phyloP scores from a whole-genome alignment of 2,797 vertebrate species.

The Moxostoma hubbsi region DNA sequence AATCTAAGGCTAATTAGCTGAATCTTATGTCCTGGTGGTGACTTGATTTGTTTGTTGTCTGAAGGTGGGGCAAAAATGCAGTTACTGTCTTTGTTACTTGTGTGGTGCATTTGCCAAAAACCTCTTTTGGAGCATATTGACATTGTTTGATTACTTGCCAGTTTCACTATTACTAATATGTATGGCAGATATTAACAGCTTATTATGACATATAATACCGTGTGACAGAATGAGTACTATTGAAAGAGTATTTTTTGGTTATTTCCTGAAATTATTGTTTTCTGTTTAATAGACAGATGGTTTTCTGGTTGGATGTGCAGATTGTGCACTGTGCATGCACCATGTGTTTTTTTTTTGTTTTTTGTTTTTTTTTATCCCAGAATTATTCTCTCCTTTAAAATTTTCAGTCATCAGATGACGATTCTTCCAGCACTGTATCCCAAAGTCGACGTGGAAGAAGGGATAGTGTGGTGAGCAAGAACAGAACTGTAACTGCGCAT shows the following conservation, averaged over 20 bases:
- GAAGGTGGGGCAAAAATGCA: not conserved
- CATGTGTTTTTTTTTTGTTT: constrained; percentile 19
- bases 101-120: constrained; percentile 22
- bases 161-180: not conserved
- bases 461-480: constrained; percentile 86
- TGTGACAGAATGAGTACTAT: constrained; percentile 8
- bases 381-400: constrained; percentile 43
- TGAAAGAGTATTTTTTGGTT: not conserved
- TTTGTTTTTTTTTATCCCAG: constrained; percentile 41
- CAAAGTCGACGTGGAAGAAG: constrained; percentile 80
- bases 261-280: not conserved
- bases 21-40: not conserved
- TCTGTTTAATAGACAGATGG: not conserved
- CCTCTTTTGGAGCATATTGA: not conserved
- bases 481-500: not conserved
- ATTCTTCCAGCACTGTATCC: constrained; percentile 81
- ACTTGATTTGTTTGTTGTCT: not conserved
- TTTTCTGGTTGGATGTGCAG: constrained; percentile 1
- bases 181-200: too few relatives aligned
- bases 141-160: constrained; percentile 8
- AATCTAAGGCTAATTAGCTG: constrained; percentile 4
- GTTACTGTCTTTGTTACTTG: not conserved
- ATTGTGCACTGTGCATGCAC: not conserved
- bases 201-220: too few relatives aligned
- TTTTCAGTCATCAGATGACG: constrained; percentile 83